Base-by-base conservation (phyloP, 2,113 vertebrate species). In the Lates calcarifer region DNA sequence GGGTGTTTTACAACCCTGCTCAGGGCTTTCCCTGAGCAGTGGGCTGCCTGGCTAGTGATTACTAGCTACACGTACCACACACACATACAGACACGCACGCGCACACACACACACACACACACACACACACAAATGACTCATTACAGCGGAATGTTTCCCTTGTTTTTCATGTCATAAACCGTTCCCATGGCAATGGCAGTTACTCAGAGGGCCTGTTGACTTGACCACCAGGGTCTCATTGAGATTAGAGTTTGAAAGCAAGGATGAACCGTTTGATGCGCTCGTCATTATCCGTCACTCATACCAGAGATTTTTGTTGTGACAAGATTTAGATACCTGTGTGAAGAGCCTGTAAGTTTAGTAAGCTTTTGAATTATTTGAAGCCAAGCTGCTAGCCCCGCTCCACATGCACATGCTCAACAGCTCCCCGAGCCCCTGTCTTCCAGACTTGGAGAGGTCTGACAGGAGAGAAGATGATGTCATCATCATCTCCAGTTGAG, bases 121-220 rank as follows among this genome's bases (percentile, higher is more conserved):
- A 79, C 74, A 55, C 60, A 80, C 67, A 75, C 78, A 85, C 17
- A 83, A 87, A 88, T 90, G 87, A 92, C 87, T 93, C 90, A 91
- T 89, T 92, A 89, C 55, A 90, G 75, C 9, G 78, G 87, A 91
- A 92, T 90, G 87, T 89, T 91, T 91, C 88, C 83, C 89, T 90
- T 90, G 81, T 92, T 93, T 90, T 90, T 89, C 79, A 90, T 86
- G 88, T 89, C 87, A 90, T 91, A 94, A 92, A 93, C 89, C 6
- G 87, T 87, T 93, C 53, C 90, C 84, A 91, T 91, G 90, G 86
- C 78, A 88, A 90, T 83, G 62, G 80, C 35, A 77, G 78, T 85
- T 84, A 64, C 74, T 89, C 75, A 61, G 57, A 72, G 77, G 69
- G 78, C 66, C 77, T 83, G 67, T 89, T 80, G 91, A 87, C 85